Conservation (phyloP, 2,888 invertebrate genomes). For the Hydrotaea diabolus region DNA sequence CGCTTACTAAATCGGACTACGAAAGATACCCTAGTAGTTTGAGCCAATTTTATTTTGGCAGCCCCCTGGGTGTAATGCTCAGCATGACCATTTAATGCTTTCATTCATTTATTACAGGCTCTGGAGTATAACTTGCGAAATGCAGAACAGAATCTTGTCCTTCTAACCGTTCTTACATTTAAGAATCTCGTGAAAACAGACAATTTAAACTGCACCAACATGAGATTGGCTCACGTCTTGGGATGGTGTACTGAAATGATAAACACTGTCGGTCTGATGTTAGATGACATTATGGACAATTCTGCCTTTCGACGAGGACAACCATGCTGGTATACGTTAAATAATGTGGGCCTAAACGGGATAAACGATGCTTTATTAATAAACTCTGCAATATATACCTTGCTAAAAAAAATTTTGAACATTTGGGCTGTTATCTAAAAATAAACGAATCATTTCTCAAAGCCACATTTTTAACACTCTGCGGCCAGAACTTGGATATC, state of each 20-base stretch:
- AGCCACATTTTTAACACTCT: conserved; percentile 74
- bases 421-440: conserved; percentile 89
- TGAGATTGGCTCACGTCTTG: conserved; percentile 90
- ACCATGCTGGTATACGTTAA: conserved; percentile 93
- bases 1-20: too few species aligned
- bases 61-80: too few species aligned
- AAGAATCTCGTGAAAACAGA: conserved; percentile 86
- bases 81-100: too few species aligned
- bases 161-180: conserved; percentile 89
- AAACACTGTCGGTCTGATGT: conserved; percentile 91
- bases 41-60: too few species aligned
- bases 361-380: conserved; percentile 93
- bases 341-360: conserved; percentile 87
- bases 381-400: conserved; percentile 88
- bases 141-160: too few species aligned
- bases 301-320: conserved; percentile 91
- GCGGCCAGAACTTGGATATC: conserved; percentile 86
- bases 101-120: too few species aligned
- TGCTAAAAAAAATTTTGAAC: conserved; percentile 90
- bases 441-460: conserved; percentile 92
- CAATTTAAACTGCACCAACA: conserved; percentile 87
- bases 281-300: conserved; percentile 96
- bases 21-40: too few species aligned
- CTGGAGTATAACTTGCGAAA: conserved; percentile 95
- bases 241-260: conserved; percentile 99